A percentile compares a stretch with the other conserved stretches of the same genome.
Evolutionary conservation across 2,113 vertebrate species (phyloP).

Genomic region (Bagarius yarrelli): DNA sequence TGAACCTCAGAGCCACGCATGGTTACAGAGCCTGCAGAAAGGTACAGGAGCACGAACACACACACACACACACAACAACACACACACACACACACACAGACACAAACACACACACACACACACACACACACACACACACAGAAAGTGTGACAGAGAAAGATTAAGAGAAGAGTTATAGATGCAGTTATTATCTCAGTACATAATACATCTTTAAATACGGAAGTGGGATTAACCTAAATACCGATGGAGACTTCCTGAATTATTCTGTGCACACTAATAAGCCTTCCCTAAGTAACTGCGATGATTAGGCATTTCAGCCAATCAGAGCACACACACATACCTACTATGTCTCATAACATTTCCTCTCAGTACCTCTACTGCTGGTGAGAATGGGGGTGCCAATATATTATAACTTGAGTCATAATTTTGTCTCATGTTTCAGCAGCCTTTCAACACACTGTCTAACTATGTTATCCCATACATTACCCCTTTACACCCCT

Average conservation of each 20-base stretch:
- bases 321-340: neutral
- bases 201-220: constrained; percentile 9
- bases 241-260: neutral
- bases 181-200: too few species aligned
- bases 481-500: too few species aligned
- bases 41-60: constrained; percentile 63
- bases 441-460: too few species aligned
- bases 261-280: neutral
- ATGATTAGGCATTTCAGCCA: neutral
- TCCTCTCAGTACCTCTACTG: neutral
- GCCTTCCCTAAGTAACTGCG: neutral
- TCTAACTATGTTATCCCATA: too few species aligned
- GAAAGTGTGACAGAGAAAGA: too few species aligned
- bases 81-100: constrained; percentile 66
- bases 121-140: constrained; percentile 24
- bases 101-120: constrained; percentile 64
- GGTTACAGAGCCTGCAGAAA: constrained; percentile 80
- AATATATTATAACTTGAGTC: too few species aligned
- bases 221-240: neutral
- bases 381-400: too few species aligned
- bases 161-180: too few species aligned
- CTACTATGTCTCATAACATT: neutral
- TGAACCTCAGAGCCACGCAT: constrained; percentile 93
- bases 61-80: neutral
- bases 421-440: too few species aligned